A percentile compares a stretch with the other conserved stretches of the same genome.
Evolutionary conservation across 2,113 vertebrate genomes (phyloP).

Genomic region (Malurus elegans): DNA sequence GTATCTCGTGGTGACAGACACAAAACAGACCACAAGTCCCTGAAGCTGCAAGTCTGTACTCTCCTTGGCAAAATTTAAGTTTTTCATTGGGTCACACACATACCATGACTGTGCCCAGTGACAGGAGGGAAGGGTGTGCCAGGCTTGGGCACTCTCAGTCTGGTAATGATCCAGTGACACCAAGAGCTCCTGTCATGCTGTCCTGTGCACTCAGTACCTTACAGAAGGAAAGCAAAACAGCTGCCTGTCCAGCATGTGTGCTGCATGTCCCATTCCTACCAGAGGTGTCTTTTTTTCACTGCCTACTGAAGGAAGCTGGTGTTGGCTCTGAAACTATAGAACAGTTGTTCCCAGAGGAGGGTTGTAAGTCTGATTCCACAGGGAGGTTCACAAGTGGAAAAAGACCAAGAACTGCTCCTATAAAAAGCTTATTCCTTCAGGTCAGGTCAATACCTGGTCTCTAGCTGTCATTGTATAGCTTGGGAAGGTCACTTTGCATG

Average conservation of each 20-base stretch:
- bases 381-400: neutral
- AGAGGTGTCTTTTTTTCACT: neutral
- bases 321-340: neutral
- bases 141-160: neutral
- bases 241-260: neutral
- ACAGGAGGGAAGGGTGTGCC: neutral
- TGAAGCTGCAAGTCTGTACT: neutral
- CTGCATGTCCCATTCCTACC: neutral
- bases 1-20: fast-evolving
- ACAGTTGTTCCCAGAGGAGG: neutral
- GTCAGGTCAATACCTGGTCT: neutral
- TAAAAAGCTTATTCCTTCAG: neutral
- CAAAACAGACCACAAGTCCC: neutral
- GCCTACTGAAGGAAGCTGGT: neutral
- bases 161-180: neutral
- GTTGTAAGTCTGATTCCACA: neutral
- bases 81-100: fast-evolving
- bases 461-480: neutral
- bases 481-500: neutral
- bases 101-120: fast-evolving
- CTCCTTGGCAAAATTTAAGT: neutral
- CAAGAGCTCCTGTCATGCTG: neutral
- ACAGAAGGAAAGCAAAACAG: neutral
- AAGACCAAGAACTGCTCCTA: neutral
- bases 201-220: neutral